These are phyloP conservation scores for Labia minor DNA, from an alignment of 2,888 invertebrate species.

Conservation along the genomic window DNA sequence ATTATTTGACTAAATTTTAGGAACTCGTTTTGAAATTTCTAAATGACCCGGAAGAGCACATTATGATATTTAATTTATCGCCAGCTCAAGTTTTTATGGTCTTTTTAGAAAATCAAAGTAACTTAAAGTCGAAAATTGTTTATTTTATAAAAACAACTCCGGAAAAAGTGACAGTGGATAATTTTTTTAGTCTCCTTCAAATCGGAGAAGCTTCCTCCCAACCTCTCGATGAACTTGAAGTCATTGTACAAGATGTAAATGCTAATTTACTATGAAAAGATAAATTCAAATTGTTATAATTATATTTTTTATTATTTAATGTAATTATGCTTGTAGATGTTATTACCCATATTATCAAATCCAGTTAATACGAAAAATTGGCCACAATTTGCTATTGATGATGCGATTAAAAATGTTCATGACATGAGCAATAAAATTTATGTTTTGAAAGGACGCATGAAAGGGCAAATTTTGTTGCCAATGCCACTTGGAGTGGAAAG, in stretches of 20 bases:
- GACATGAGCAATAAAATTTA: constrained; percentile 57
- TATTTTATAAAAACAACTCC: constrained; percentile 65
- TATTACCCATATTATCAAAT: constrained; percentile 60
- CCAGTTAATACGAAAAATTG: constrained; percentile 58
- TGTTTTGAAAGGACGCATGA: constrained; percentile 70
- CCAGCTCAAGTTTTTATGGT: constrained; percentile 54
- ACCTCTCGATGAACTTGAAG: constrained; percentile 56
- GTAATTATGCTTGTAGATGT: constrained; percentile 38
- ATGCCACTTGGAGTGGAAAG: constrained; percentile 68
- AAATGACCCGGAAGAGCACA: constrained; percentile 37
- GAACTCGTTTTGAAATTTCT: constrained; percentile 45
- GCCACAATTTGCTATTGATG: constrained; percentile 60
- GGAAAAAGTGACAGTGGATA: constrained; percentile 50
- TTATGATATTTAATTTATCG: constrained; percentile 51
- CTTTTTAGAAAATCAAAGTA: constrained; percentile 47
- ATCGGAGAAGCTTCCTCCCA: constrained; percentile 63
- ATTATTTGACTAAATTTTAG: too few relatives aligned
- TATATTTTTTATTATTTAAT: constrained; percentile 27
- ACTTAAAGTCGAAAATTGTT: constrained; percentile 52
- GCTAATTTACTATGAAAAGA: neutral
- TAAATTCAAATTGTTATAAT: constrained; percentile 3
- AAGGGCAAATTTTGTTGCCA: constrained; percentile 74
- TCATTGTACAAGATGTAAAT: constrained; percentile 55
- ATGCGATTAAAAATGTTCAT: constrained; percentile 58
- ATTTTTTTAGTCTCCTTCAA: constrained; percentile 44